Evolutionary conservation across 2,888 invertebrate species (phyloP).

Genomic region (Tetropium fuscum): DNA sequence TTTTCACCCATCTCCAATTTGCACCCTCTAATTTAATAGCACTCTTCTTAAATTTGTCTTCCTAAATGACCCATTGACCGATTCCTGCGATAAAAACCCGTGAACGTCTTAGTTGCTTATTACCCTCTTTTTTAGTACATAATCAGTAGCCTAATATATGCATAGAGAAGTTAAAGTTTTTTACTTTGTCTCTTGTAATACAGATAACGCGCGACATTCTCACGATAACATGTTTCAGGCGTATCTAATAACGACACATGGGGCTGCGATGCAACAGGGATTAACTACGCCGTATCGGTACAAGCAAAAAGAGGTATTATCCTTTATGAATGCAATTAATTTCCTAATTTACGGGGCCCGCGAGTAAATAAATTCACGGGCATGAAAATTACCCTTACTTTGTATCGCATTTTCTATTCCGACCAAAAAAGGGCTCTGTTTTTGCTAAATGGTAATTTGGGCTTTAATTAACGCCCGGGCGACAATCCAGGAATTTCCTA

Average conservation of each 20-base stretch:
- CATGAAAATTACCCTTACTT: slow-evolving; percentile 31
- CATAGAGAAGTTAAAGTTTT: slow-evolving; percentile 29
- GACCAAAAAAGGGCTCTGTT: slow-evolving; percentile 5
- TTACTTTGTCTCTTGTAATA: slow-evolving; percentile 22
- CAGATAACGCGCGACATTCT: slow-evolving; percentile 27
- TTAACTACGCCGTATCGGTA: slow-evolving; percentile 20
- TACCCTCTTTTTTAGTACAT: too few species aligned
- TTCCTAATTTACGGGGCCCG: slow-evolving; percentile 24
- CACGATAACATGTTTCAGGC: slow-evolving; percentile 13
- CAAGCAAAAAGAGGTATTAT: slow-evolving; percentile 24
- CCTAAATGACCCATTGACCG: too few species aligned
- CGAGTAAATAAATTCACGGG: slow-evolving; percentile 30
- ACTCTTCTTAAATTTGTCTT: too few species aligned
- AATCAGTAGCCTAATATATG: slow-evolving; percentile 27
- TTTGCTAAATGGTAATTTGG: slow-evolving; percentile 28
- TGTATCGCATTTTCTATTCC: slow-evolving; percentile 27
- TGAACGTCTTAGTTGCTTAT: too few species aligned
- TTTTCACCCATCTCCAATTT: too few species aligned
- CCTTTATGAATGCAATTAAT: slow-evolving; percentile 29
- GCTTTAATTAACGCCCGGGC: slow-evolving; percentile 16
- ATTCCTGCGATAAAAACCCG: too few species aligned
- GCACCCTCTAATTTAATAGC: too few species aligned
- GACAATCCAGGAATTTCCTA: slow-evolving; percentile 13
- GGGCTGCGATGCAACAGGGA: slow-evolving; percentile 10
- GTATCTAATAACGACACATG: slow-evolving; percentile 11